Evolutionary conservation across 2,888 invertebrate genomes (phyloP), one percentile per base, ranked within the genome.

Genomic region (Trissolcus brochymenae): DNA sequence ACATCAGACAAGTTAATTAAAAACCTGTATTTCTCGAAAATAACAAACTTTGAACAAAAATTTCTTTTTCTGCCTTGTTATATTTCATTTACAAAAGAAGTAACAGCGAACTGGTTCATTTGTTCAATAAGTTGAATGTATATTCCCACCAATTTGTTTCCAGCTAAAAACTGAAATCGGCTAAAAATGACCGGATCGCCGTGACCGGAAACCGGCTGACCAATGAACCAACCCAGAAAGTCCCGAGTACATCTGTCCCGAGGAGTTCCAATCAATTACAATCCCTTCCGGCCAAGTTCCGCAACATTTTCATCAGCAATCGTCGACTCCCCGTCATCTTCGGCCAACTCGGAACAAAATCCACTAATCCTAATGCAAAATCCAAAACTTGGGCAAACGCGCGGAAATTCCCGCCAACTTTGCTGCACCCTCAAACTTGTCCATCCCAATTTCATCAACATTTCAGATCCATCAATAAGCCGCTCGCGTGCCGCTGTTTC

Each of bases 361-460:
- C 40, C 40, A 17, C 60, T 60, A 60, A 60, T 60, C 60, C 35
- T 50, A 50, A 57, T 57, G 43, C 57, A 57, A 57, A 57, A 57
- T 57, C 57, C 57, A 51, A 61, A 61, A 51, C 51, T 51, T 61
- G 51, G n/a, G 17, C 35, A 35, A 61, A 40, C 16, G 17, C 40
- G 40, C 40, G 51, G 51, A 35, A 51, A 61, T 51, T 51, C n/a
- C 14, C n/a, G 50, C 13, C 50, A 50, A 50, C 16, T 50, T 49
- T 29, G 16, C 13, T 6, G 49, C 16, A 6, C 35, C 35, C 14
- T 6, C 14, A 49, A 49, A 46, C 17, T 49, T 16, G 25, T 19
- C 50, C 14, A 21, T 21, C 13, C 46, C 14, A 6, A n/a, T 50
- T 35, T 49, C 14, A 49, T 60, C 35, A 50, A 50, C 4, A 46